These are phyloP conservation scores for Proales similis DNA, from an alignment of 1,140 invertebrate species.

Conservation along the genomic window DNA sequence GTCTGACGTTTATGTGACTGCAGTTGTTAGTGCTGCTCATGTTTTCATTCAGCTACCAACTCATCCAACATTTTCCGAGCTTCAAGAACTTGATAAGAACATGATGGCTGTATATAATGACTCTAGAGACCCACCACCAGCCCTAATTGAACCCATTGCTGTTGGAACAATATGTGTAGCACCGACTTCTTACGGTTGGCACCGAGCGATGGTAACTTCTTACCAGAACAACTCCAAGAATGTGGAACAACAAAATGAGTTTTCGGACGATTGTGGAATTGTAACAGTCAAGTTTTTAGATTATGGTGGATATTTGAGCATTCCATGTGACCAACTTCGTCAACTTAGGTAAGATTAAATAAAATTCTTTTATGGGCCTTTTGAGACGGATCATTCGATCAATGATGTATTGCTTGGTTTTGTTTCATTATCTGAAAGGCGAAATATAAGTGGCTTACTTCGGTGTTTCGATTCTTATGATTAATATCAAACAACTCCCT, in stretches of 20 bases:
- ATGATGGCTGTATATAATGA: conserved; percentile 56
- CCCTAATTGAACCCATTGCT: conserved; percentile 55
- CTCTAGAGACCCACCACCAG: conserved; percentile 50
- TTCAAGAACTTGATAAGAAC: conserved; percentile 66
- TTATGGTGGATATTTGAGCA: conserved; percentile 77
- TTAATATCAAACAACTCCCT: too few relatives aligned
- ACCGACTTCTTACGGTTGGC: conserved; percentile 70
- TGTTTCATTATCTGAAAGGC: too few relatives aligned
- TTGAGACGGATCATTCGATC: conserved; percentile 1
- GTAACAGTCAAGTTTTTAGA: conserved; percentile 73
- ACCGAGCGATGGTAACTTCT: conserved; percentile 68
- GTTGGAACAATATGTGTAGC: conserved; percentile 79
- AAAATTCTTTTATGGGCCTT: neutral
- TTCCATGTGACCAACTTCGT: conserved; percentile 65
- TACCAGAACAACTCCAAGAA: conserved; percentile 47
- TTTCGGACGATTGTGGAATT: conserved; percentile 58
- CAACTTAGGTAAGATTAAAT: conserved; percentile 66
- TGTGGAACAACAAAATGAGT: neutral
- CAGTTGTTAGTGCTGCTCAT: conserved; percentile 71
- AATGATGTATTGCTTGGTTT: too few relatives aligned
- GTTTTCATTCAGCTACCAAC: conserved; percentile 86
- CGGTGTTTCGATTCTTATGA: too few relatives aligned
- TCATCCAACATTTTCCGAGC: conserved; percentile 76
- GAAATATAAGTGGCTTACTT: too few relatives aligned
- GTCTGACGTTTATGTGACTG: conserved; percentile 58